A percentile compares a stretch with the other conserved stretches of the same genome.
These are phyloP conservation scores for Triops cancriformis DNA, from an alignment of 1,140 invertebrate species.

Conservation along the genomic window DNA sequence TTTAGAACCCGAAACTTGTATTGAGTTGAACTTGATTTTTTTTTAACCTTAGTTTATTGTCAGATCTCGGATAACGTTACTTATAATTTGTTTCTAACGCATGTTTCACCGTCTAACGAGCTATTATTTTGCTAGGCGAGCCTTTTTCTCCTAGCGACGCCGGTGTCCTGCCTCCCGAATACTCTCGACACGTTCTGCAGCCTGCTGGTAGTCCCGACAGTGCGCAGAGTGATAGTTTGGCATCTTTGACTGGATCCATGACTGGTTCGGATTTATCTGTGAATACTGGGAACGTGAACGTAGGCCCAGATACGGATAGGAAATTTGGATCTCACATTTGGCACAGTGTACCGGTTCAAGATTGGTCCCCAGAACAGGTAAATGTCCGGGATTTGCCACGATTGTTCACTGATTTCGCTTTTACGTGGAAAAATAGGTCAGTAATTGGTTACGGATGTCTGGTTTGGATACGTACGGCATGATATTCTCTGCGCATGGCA, in stretches of 20 bases:
- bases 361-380: slow-evolving; percentile 83
- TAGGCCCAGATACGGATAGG: slow-evolving; percentile 36
- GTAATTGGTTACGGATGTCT: slow-evolving; percentile 37
- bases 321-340: slow-evolving; percentile 55
- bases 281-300: slow-evolving; percentile 40
- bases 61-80: too few relatives aligned
- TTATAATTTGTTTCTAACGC: too few relatives aligned
- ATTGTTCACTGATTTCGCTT: neutral
- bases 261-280: slow-evolving; percentile 44
- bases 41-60: too few relatives aligned
- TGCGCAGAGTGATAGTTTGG: slow-evolving; percentile 28
- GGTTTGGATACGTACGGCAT: slow-evolving; percentile 74
- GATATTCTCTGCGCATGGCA: slow-evolving; percentile 70
- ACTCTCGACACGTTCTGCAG: slow-evolving; percentile 43
- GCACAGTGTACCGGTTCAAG: slow-evolving; percentile 59
- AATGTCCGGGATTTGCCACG: slow-evolving; percentile 30
- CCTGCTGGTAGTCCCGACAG: slow-evolving; percentile 31
- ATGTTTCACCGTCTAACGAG: too few relatives aligned
- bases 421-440: neutral
- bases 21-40: too few relatives aligned
- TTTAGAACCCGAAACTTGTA: too few relatives aligned
- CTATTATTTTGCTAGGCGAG: slow-evolving; percentile 3
- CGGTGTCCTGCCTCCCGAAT: slow-evolving; percentile 37
- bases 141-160: neutral
- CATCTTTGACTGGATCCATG: slow-evolving; percentile 18